phyloP scores from a whole-genome alignment of 2,797 vertebrate species.

The Acanthurus leucopareius region DNA sequence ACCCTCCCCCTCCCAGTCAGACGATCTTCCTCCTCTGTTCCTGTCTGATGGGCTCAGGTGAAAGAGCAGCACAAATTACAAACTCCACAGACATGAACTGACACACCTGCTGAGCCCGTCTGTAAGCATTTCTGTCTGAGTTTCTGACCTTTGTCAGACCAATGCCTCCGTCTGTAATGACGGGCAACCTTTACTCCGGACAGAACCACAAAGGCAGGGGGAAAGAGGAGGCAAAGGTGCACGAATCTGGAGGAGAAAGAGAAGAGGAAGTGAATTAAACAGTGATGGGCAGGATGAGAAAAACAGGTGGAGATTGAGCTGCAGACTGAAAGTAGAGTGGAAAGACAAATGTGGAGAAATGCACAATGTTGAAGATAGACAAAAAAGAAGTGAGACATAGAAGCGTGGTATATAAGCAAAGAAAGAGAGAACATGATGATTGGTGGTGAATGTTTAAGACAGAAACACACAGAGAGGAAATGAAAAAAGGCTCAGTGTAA shows the following conservation, averaged over 20 bases:
- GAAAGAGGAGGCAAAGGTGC: constrained; percentile 13
- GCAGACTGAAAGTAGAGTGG: constrained; percentile 6
- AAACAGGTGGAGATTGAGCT: not conserved
- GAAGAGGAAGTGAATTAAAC: constrained; percentile 17
- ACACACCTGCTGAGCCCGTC: constrained; percentile 64
- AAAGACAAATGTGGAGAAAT: constrained; percentile 5
- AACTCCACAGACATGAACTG: constrained; percentile 46
- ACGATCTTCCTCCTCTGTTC: constrained; percentile 38
- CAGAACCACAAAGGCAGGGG: constrained; percentile 11
- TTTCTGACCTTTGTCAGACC: constrained; percentile 74
- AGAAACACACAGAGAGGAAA: not conserved
- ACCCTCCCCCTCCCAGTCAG: constrained; percentile 15
- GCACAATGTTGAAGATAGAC: not conserved
- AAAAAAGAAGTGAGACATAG: constrained; percentile 14
- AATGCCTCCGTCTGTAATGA: constrained; percentile 49
- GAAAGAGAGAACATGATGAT: not conserved
- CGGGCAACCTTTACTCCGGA: constrained; percentile 69
- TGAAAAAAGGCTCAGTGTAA: not conserved
- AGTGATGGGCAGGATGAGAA: constrained; percentile 18
- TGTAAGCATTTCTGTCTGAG: constrained; percentile 51
- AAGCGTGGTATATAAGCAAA: not conserved
- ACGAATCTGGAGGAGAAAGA: not conserved
- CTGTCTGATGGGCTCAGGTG: constrained; percentile 62
- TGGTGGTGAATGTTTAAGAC: constrained; percentile 6
- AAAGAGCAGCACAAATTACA: constrained; percentile 35